Base-by-base conservation (phyloP, 2,113 vertebrate species). In the Tor tambroides region DNA sequence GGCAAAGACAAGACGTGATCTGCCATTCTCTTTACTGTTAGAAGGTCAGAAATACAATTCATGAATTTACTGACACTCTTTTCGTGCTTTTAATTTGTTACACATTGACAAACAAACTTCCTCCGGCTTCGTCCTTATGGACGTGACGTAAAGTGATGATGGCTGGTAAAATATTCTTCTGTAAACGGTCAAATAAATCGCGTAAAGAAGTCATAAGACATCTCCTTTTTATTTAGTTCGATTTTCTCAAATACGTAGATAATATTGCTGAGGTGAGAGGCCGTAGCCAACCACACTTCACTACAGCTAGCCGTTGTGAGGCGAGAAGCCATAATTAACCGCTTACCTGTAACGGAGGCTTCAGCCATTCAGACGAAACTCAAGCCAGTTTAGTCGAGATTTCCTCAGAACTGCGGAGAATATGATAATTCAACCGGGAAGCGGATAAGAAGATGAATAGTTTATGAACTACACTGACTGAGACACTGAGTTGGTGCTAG, bases 351-450 rank as follows among this genome's bases (percentile, higher is more conserved):
- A 83, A 78, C 28, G 10, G 86, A 85, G 63, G 72, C 85, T 85
- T 91, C 91, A 46, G 91, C 91, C 91, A 91, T 91, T 83, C 84
- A 83, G 51, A 26, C 65, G 61, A 77, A 81, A 80, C 10, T 9
- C 28, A 23, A 46, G 7, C 6, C 1, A 26, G 11, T 26, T 35
- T 59, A 8, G 28, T 3, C 17, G 43, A 71, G 28, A 8, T 23
- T 41, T 54, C 6, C 26, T 23, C 26, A 76, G 35, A 26, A 46
- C 59, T 21, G 15, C 38, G 0, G 15, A 46, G 17, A 35, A 71
- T 51, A 30, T 71, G 5, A 30, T n/a, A n/a, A 35, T 82, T 19
- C 21, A 12, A 23, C 76, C 3, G 10, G 23, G 28, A 79, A 54
- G 9, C 43, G 3, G 5, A 12, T 32, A 54, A 17, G n/a, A 51